Evolutionary conservation across 2,113 vertebrate species (phyloP).

Genomic region (Paramormyrops kingsleyae): DNA sequence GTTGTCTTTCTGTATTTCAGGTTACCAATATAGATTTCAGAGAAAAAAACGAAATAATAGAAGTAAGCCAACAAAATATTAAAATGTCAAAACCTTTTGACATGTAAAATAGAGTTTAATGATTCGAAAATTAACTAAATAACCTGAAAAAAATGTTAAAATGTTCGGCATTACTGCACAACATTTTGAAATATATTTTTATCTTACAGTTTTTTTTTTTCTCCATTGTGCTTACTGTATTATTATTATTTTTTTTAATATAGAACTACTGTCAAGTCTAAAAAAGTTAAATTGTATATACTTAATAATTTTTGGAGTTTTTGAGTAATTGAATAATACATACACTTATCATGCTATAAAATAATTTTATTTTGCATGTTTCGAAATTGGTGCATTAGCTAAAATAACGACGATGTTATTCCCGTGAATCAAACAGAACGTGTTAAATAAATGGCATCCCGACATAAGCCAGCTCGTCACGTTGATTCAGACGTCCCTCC

Average conservation of each 20-base stretch:
- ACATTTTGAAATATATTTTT: neutral
- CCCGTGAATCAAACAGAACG: neutral
- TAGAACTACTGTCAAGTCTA: neutral
- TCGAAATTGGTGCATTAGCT: neutral
- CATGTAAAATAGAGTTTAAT: neutral
- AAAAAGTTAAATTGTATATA: neutral
- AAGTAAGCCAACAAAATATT: neutral
- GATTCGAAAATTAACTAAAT: neutral
- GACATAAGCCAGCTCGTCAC: slow-evolving; percentile 37
- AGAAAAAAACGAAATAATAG: neutral
- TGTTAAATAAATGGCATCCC: neutral
- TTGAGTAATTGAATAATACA: neutral
- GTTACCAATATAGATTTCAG: neutral
- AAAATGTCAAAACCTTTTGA: neutral
- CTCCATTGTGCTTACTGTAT: neutral
- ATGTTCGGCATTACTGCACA: neutral
- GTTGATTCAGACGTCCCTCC: slow-evolving; percentile 47
- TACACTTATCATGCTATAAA: neutral
- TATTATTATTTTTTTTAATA: neutral
- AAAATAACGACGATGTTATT: neutral
- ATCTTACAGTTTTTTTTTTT: neutral
- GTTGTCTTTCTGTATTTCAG: neutral
- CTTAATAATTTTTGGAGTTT: neutral
- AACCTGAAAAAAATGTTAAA: neutral
- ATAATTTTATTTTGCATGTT: neutral